Base-by-base conservation (phyloP, 2,797 vertebrate genomes). In the Pseudopleuronectes americanus region DNA sequence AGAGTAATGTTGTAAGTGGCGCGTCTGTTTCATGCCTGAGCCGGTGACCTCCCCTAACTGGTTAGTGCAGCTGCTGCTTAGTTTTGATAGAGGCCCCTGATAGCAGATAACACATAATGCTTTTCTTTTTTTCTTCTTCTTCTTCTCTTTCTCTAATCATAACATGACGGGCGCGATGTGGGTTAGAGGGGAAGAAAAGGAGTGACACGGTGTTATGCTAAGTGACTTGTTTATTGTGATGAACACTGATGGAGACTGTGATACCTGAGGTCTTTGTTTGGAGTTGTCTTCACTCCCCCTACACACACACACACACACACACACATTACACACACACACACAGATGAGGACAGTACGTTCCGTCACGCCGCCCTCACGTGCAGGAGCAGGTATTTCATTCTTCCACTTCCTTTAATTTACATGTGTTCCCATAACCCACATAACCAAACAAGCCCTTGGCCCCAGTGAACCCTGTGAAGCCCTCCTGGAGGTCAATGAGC, bases 161-260 rank as follows among this genome's bases (percentile, higher is more conserved):
- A 86, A 87, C 81, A 76, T 63, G 28, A 68, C 57, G 24, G n/a
- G 12, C 12, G 57, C 4, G 3, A 86, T 90, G 88, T 67, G 87
- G 89, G 89, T 74, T 48, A 55, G 53, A 79, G 58, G 55, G 76
- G 71, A 76, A 77, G 60, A 68, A 71, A 65, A 76, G 70, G 60
- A 57, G 51, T 26, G 49, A 76, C 83, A 90, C 76, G 76, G 71
- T 65, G 47, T 68, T 38, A 61, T 24, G 75, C 68, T 86, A 90
- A 87, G 77, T 89, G 85, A 85, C 85, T 87, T 85, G 89, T 87
- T 89, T 87, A 81, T 81, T 84, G 81, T 76, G 84, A 83, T 83
- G 79, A 82, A 80, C 83, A 80, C 84, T 26, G 89, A 90, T 90
- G 69, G 54, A 71, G 79, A 38, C 71, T 6, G 23, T 2, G 85